phyloP scores from a whole-genome alignment of 2,888 invertebrate genomes.

The Lasiommata megera region DNA sequence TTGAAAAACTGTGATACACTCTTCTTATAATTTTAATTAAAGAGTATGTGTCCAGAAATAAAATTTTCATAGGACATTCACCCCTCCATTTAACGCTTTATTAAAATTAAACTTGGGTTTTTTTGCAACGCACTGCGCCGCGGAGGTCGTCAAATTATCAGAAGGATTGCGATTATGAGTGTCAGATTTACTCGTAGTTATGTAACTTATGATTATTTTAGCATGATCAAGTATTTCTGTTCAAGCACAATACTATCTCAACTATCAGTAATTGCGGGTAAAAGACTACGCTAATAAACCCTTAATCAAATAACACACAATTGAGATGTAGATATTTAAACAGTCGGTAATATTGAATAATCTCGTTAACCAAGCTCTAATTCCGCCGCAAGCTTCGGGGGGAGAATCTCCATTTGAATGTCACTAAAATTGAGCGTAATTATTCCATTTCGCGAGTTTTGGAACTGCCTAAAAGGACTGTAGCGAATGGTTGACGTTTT shows the following conservation, averaged over 20 bases:
- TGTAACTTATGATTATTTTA: too few species aligned
- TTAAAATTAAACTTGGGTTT: too few species aligned
- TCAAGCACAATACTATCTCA: not conserved
- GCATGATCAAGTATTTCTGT: too few species aligned
- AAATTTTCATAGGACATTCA: too few species aligned
- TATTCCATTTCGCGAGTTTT: conserved; percentile 53
- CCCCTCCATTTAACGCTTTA: too few species aligned
- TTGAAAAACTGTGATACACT: too few species aligned
- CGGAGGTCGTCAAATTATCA: too few species aligned
- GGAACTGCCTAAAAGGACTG: conserved; percentile 51
- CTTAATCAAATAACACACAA: not conserved
- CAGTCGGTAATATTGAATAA: conserved; percentile 34
- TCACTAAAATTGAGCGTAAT: conserved; percentile 56
- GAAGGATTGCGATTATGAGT: too few species aligned
- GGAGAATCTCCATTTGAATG: conserved; percentile 53
- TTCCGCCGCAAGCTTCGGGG: conserved; percentile 36
- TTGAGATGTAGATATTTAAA: conserved; percentile 7
- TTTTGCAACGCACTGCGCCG: too few species aligned
- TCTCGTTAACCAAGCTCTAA: conserved; percentile 45
- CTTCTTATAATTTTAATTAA: too few species aligned
- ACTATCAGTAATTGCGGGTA: not conserved
- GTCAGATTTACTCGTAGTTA: too few species aligned
- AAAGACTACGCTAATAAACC: conserved; percentile 2
- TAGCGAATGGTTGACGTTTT: conserved; percentile 43
- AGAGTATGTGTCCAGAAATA: too few species aligned